phyloP scores from a whole-genome alignment of 2,888 invertebrate species.

The Chouioia cunea region DNA sequence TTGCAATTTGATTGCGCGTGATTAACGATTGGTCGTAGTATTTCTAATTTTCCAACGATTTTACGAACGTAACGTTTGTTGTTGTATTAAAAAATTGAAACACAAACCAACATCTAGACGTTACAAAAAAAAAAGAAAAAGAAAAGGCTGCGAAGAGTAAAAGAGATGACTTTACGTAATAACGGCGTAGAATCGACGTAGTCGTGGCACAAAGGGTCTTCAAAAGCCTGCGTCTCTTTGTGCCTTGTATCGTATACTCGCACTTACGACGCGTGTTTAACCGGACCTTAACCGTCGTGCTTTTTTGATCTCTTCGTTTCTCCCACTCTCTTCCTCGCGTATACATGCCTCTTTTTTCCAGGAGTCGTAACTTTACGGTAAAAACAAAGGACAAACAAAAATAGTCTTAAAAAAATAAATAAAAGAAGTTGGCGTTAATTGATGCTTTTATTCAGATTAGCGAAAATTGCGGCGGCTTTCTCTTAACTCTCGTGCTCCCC shows the following conservation, averaged over 20 bases:
- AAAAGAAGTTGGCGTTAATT: conserved; percentile 12
- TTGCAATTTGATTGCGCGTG: too few species aligned
- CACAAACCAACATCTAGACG: not conserved
- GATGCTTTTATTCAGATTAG: conserved; percentile 38
- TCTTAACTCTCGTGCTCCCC: not conserved
- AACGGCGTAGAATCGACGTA: not conserved
- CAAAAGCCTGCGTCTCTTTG: too few species aligned
- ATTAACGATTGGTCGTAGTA: too few species aligned
- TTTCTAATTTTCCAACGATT: too few species aligned
- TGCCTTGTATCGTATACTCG: too few species aligned
- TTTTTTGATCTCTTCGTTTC: conserved; percentile 11
- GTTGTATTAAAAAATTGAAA: too few species aligned
- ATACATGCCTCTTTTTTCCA: not conserved
- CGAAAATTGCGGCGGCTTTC: conserved; percentile 13
- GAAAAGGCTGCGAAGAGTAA: not conserved
- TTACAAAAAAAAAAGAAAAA: not conserved
- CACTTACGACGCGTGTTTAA: too few species aligned
- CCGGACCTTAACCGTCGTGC: conserved; percentile 1
- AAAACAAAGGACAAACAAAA: too few species aligned
- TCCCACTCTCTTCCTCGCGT: conserved; percentile 5
- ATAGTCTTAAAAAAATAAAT: too few species aligned
- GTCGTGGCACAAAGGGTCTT: not conserved
- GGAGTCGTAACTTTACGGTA: not conserved
- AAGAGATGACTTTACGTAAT: not conserved
- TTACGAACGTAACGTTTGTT: too few species aligned